phyloP scores from a whole-genome alignment of 2,888 invertebrate species.

The Argyresthia albistria region DNA sequence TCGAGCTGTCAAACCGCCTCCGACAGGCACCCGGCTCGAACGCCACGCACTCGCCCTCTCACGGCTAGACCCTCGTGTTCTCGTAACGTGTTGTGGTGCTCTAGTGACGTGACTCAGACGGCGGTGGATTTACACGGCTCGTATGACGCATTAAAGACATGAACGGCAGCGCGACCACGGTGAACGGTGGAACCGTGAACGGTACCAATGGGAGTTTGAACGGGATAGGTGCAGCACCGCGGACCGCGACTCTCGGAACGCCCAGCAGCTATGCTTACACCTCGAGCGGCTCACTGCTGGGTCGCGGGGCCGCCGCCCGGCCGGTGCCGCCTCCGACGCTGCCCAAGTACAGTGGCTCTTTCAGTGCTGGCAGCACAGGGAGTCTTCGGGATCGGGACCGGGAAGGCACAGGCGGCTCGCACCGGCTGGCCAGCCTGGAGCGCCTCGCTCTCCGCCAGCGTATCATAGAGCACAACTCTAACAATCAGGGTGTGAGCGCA shows the following conservation, averaged over 20 bases:
- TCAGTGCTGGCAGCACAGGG: slow-evolving; percentile 80
- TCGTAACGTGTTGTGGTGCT: slow-evolving; percentile 51
- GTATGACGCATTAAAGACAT: slow-evolving; percentile 63
- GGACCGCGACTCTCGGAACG: slow-evolving; percentile 62
- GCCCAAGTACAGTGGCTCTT: slow-evolving; percentile 85
- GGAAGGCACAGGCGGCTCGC: slow-evolving; percentile 82
- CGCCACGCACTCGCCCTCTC: slow-evolving; percentile 29
- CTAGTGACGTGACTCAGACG: slow-evolving; percentile 54
- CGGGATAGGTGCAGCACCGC: slow-evolving; percentile 58
- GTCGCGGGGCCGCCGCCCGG: slow-evolving; percentile 74
- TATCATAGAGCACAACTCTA: slow-evolving; percentile 78
- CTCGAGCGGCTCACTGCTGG: slow-evolving; percentile 74
- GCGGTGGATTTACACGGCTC: slow-evolving; percentile 24
- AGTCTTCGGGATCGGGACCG: slow-evolving; percentile 75
- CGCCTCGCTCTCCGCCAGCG: slow-evolving; percentile 86
- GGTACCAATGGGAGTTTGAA: slow-evolving; percentile 57
- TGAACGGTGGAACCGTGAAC: slow-evolving; percentile 63
- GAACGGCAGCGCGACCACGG: slow-evolving; percentile 71
- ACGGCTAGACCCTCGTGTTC: slow-evolving; percentile 34
- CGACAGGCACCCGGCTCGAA: slow-evolving; percentile 65
- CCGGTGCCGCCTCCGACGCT: slow-evolving; percentile 85
- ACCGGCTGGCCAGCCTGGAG: slow-evolving; percentile 85
- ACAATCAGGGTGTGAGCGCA: slow-evolving; percentile 56
- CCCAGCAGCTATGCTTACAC: slow-evolving; percentile 77
- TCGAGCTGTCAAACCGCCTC: slow-evolving; percentile 69